phyloP scores from a whole-genome alignment of 2,113 vertebrate genomes.

The Megaceryle torquata region DNA sequence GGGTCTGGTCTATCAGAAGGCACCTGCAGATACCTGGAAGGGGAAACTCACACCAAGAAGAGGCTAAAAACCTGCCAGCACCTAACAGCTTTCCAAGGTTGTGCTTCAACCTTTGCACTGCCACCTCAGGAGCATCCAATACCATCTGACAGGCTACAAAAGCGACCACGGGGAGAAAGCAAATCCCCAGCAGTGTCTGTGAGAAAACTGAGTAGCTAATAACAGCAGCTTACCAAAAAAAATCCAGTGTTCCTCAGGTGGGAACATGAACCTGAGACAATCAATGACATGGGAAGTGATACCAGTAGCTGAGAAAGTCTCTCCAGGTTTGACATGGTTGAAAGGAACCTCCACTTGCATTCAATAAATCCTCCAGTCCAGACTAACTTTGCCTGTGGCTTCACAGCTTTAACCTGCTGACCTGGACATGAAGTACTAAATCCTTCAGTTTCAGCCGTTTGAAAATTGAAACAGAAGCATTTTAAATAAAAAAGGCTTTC shows the following conservation, averaged over 20 bases:
- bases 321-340: background rate
- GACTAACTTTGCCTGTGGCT: background rate
- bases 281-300: background rate
- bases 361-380: background rate
- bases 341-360: background rate
- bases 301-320: background rate
- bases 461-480: background rate
- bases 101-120: background rate
- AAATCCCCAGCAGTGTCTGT: rapidly evolving
- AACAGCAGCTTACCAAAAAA: background rate
- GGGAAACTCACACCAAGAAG: background rate
- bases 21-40: background rate
- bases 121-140: background rate
- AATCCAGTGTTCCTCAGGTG: background rate
- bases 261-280: background rate
- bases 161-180: background rate
- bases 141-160: background rate
- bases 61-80: background rate
- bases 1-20: background rate
- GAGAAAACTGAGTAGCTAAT: background rate
- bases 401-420: background rate
- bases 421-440: background rate
- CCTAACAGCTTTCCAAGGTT: background rate
- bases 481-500: slow-evolving; percentile 7
- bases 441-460: background rate